Percentiles rank a stretch among this genome's conserved stretches.
Evolutionary conservation across 2,113 vertebrate genomes (phyloP).

Genomic region (Aplodontia rufa): DNA sequence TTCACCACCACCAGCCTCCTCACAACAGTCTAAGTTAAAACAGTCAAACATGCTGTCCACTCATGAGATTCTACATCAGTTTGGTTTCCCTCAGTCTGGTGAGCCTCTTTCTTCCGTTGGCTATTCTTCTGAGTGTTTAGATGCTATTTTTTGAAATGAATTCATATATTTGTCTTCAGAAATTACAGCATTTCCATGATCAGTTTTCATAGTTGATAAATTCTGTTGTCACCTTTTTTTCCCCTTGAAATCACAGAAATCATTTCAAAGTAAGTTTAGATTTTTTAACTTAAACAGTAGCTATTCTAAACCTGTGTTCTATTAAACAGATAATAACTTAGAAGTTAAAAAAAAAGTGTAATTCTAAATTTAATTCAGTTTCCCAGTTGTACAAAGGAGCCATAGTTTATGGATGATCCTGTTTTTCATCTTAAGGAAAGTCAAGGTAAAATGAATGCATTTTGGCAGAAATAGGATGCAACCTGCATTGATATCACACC

Average conservation of each 20-base stretch:
- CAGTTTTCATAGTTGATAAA: not conserved
- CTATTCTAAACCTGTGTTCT: slow-evolving; percentile 52
- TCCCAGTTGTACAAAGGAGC: not conserved
- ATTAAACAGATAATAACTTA: not conserved
- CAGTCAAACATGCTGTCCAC: slow-evolving; percentile 80
- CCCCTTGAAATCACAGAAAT: not conserved
- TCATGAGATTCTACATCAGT: slow-evolving; percentile 83
- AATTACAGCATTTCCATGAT: not conserved
- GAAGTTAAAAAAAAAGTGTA: slow-evolving; percentile 6
- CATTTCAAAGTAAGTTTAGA: slow-evolving; percentile 40
- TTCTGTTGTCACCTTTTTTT: slow-evolving; percentile 22
- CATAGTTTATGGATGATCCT: slow-evolving; percentile 5
- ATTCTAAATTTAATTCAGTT: not conserved
- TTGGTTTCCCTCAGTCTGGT: slow-evolving; percentile 85
- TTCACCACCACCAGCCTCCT: slow-evolving; percentile 87
- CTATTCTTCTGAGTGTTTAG: not conserved
- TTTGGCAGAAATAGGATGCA: not conserved
- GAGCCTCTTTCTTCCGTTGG: slow-evolving; percentile 77
- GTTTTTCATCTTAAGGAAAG: slow-evolving; percentile 44
- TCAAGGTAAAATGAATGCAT: slow-evolving; percentile 15
- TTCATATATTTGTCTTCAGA: slow-evolving; percentile 37
- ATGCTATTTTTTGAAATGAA: not conserved
- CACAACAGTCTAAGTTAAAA: slow-evolving; percentile 88
- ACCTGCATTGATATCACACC: not conserved
- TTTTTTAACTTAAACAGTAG: not conserved